Evolutionary conservation across 2,888 invertebrate species (phyloP).

Genomic region (Oxytorus armatus): DNA sequence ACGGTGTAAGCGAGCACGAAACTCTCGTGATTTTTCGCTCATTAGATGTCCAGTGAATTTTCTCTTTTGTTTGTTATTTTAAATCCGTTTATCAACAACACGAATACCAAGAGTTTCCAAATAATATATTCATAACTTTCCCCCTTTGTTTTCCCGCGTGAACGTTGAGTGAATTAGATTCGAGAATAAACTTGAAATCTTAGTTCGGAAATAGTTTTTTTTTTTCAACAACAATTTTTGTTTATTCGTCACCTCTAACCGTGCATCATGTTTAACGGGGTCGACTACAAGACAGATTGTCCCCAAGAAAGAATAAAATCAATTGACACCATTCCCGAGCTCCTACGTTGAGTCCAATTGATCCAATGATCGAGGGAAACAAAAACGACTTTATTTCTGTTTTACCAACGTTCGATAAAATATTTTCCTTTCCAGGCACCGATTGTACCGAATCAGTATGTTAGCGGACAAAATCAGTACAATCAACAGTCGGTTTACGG

Average conservation of each 20-base stretch:
- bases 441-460: conserved; percentile 78
- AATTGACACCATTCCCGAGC: background rate
- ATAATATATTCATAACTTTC: conserved; percentile 16
- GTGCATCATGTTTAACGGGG: conserved; percentile 14
- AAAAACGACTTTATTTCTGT: background rate
- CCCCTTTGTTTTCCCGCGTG: conserved; percentile 16
- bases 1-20: conserved; percentile 76
- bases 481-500: conserved; percentile 72
- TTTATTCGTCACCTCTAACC: conserved; percentile 11
- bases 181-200: conserved; percentile 7
- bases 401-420: conserved; percentile 19
- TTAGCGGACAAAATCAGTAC: conserved; percentile 79
- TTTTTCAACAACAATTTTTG: background rate
- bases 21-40: conserved; percentile 59
- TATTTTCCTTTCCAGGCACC: conserved; percentile 60
- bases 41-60: conserved; percentile 42
- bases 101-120: conserved; percentile 39
- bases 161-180: conserved; percentile 36
- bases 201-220: no score
- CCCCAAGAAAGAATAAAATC: conserved; percentile 5
- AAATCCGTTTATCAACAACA: conserved; percentile 5
- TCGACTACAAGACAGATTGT: conserved; percentile 32
- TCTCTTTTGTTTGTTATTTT: conserved; percentile 7
- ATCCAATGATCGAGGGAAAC: background rate
- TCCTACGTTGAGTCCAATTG: background rate